Evolutionary conservation across 2,113 vertebrate species (phyloP).

Genomic region (Megatriorchis doriae): DNA sequence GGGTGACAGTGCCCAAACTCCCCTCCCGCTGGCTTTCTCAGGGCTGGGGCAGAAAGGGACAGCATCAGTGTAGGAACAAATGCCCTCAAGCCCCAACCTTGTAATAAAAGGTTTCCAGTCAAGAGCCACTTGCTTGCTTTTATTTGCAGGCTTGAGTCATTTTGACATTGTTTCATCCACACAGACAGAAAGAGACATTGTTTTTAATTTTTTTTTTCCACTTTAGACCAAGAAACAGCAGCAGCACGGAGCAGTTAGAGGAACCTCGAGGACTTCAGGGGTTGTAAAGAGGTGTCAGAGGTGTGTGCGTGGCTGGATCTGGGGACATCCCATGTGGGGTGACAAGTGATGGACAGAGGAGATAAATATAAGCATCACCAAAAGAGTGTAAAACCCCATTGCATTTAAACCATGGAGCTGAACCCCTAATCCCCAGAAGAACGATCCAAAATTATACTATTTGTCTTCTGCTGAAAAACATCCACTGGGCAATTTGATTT

Average conservation of each 20-base stretch:
- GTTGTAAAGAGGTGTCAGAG: neutral
- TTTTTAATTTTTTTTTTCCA: neutral
- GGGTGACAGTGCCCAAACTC: neutral
- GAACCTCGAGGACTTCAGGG: neutral
- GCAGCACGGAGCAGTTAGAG: neutral
- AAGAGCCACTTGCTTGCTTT: neutral
- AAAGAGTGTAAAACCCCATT: neutral
- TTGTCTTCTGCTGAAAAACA: neutral
- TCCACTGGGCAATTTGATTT: neutral
- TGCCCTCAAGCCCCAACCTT: neutral
- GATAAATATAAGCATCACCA: neutral
- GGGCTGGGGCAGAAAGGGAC: neutral
- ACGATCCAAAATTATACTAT: accelerated
- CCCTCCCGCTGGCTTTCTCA: neutral
- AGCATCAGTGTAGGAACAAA: accelerated
- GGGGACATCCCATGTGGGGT: accelerated
- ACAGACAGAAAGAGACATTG: neutral
- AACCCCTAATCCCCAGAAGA: neutral
- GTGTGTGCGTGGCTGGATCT: accelerated
- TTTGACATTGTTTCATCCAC: neutral
- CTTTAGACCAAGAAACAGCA: neutral
- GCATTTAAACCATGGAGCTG: neutral
- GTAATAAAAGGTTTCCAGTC: neutral
- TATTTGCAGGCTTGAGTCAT: neutral
- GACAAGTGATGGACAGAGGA: accelerated